Evolutionary conservation across 2,797 vertebrate genomes (phyloP).

Genomic region (Rhinoraja longicauda): DNA sequence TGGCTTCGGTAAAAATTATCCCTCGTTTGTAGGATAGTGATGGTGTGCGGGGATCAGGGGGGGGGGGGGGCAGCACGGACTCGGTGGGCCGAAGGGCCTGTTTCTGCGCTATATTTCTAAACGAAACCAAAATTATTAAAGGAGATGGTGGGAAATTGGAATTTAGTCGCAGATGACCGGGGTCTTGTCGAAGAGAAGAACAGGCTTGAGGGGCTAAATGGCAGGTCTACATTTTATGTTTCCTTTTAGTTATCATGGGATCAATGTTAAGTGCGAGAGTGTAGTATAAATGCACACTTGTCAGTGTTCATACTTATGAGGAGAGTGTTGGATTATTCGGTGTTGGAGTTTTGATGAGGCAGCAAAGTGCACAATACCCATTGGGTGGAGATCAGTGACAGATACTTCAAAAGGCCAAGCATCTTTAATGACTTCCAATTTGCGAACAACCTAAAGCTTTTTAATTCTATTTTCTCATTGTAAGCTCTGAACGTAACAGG

Average conservation of each 20-base stretch:
- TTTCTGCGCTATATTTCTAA: too few relatives aligned
- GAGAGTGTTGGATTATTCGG: background rate
- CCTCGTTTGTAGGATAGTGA: too few relatives aligned
- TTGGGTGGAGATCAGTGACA: background rate
- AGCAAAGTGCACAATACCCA: background rate
- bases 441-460: background rate
- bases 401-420: background rate
- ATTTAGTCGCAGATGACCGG: too few relatives aligned
- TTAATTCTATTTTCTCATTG: slow-evolving; percentile 15
- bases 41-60: too few relatives aligned
- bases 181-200: too few relatives aligned
- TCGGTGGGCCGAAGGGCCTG: too few relatives aligned
- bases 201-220: too few relatives aligned
- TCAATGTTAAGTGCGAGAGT: background rate
- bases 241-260: background rate
- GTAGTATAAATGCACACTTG: background rate
- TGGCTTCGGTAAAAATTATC: too few relatives aligned
- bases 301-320: background rate
- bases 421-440: background rate
- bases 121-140: too few relatives aligned
- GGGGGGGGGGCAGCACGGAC: too few relatives aligned
- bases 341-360: background rate
- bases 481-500: background rate
- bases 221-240: too few relatives aligned
- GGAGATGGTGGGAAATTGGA: too few relatives aligned